These are phyloP conservation scores for Prenolepis imparis DNA, from an alignment of 2,888 invertebrate species.

Conservation along the genomic window DNA sequence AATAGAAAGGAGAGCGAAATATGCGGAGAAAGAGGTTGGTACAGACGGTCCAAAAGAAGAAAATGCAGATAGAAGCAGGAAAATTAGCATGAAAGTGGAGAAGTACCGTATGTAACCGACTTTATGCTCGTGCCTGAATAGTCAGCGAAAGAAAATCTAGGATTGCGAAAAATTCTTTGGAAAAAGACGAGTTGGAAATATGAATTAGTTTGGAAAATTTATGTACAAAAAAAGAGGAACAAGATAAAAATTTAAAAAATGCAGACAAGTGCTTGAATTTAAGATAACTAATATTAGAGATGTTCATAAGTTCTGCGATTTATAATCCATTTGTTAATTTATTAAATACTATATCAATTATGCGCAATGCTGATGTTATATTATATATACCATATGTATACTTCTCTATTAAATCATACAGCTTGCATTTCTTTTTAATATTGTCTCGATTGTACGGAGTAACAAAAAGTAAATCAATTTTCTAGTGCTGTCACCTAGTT, in stretches of 20 bases:
- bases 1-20: conserved; percentile 44
- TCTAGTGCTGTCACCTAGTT: not conserved
- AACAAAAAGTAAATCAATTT: conserved; percentile 6
- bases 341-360: not conserved
- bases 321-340: conserved; percentile 8
- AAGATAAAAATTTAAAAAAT: not conserved
- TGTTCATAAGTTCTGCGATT: not conserved
- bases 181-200: conserved; percentile 16
- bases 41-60: conserved; percentile 32
- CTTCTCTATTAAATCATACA: not conserved
- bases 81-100: conserved; percentile 77
- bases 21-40: not conserved
- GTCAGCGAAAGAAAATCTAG: conserved; percentile 28
- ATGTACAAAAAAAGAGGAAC: not conserved
- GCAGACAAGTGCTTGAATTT: not conserved
- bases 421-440: not conserved
- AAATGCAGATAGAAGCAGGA: conserved; percentile 42
- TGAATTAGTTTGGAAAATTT: conserved; percentile 8
- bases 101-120: conserved; percentile 58
- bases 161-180: conserved; percentile 41
- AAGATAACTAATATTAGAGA: not conserved
- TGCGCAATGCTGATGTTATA: not conserved
- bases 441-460: not conserved
- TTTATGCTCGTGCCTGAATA: conserved; percentile 47
- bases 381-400: not conserved